phyloP scores from a whole-genome alignment of 2,888 invertebrate genomes.

The Leucoma salicis region DNA sequence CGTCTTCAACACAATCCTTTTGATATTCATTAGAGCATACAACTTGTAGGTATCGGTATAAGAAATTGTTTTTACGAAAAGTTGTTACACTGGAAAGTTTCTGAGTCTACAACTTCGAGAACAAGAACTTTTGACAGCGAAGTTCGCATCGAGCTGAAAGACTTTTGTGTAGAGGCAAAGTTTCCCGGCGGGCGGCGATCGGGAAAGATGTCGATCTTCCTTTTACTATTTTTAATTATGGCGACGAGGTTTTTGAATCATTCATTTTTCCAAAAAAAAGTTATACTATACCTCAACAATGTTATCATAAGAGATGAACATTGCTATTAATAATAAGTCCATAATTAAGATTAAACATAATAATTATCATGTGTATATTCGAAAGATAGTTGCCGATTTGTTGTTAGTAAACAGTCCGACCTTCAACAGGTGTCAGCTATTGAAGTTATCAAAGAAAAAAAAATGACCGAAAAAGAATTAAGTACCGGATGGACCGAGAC shows the following conservation, averaged over 20 bases:
- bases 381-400: slow-evolving; percentile 11
- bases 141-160: slow-evolving; percentile 62
- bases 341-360: not conserved
- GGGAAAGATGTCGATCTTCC: slow-evolving; percentile 33
- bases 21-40: slow-evolving; percentile 27
- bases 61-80: slow-evolving; percentile 61
- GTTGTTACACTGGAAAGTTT: slow-evolving; percentile 61
- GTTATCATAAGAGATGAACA: not conserved
- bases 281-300: not conserved
- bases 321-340: not conserved
- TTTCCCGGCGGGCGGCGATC: slow-evolving; percentile 48
- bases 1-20: slow-evolving; percentile 11
- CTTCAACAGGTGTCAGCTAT: slow-evolving; percentile 29
- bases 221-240: slow-evolving; percentile 25
- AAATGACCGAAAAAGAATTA: slow-evolving; percentile 26
- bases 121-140: slow-evolving; percentile 68
- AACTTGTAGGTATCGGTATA: slow-evolving; percentile 17
- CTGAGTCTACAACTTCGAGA: slow-evolving; percentile 56
- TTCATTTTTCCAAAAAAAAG: slow-evolving; percentile 2
- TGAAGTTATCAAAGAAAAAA: slow-evolving; percentile 17
- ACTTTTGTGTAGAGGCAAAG: slow-evolving; percentile 53
- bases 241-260: slow-evolving; percentile 6
- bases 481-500: slow-evolving; percentile 26
- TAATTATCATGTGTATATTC: no score
- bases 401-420: slow-evolving; percentile 24